Conservation (phyloP, 2,888 invertebrate genomes). For the Tetheella fluctuosa region DNA sequence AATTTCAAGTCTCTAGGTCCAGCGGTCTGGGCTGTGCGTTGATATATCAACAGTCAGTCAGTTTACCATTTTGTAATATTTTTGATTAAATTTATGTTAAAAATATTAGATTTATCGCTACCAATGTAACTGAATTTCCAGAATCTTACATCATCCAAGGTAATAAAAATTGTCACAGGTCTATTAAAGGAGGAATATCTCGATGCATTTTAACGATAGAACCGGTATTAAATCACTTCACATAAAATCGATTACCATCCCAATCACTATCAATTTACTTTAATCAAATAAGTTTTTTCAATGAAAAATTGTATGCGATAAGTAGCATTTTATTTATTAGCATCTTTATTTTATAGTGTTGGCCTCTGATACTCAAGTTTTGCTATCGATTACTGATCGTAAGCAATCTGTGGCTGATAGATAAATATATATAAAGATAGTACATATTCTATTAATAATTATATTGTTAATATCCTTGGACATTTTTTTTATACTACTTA, state of each 20-base stretch:
- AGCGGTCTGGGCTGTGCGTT: no score
- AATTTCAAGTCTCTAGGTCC: no score
- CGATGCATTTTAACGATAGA: background rate
- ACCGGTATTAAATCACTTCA: background rate
- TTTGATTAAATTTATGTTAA: no score
- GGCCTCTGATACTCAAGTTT: background rate
- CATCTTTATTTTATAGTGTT: background rate
- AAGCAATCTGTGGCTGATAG: background rate
- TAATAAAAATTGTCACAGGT: background rate
- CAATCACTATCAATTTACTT: slow-evolving; percentile 2
- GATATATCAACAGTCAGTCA: no score
- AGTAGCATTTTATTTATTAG: background rate
- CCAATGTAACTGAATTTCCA: no score
- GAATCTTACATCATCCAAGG: no score
- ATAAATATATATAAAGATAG: background rate
- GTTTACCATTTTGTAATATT: no score
- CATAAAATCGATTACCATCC: slow-evolving; percentile 1
- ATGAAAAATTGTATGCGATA: background rate
- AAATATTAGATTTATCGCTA: no score
- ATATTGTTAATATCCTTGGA: no score
- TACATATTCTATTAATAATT: no score
- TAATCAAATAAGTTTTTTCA: slow-evolving; percentile 9
- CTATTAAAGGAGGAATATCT: background rate
- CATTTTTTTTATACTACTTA: no score
- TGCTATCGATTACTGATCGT: background rate